These are phyloP conservation scores for Drosophila arizonae DNA, from an alignment of 1,140 invertebrate genomes.

Conservation along the genomic window DNA sequence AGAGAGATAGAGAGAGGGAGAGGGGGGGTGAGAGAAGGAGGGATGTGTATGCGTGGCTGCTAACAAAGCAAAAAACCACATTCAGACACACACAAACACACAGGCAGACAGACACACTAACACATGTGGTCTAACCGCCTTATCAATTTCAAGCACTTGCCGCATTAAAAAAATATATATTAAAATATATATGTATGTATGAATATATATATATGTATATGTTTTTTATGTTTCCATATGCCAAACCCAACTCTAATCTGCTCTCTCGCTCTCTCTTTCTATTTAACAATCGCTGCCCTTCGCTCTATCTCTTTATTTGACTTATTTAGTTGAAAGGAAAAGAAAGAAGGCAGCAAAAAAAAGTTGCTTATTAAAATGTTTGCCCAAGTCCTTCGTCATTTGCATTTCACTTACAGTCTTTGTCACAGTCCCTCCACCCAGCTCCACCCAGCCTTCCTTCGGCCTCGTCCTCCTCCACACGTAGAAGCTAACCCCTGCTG, in stretches of 20 bases:
- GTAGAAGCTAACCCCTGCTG: background rate
- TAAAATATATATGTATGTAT: conserved; percentile 35
- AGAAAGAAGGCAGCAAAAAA: conserved; percentile 15
- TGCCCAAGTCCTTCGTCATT: conserved; percentile 54
- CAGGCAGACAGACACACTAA: conserved; percentile 28
- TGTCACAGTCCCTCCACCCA: background rate
- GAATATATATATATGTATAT: conserved; percentile 4
- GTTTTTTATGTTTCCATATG: conserved; percentile 13
- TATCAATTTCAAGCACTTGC: conserved; percentile 77
- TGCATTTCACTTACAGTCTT: conserved; percentile 52
- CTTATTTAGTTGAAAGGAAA: conserved; percentile 66
- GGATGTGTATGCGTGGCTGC: conserved; percentile 14
- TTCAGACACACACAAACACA: conserved; percentile 8
- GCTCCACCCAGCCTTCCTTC: background rate
- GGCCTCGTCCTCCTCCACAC: background rate
- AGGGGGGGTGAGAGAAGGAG: conserved; percentile 20
- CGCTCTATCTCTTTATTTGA: conserved; percentile 50
- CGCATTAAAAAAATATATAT: conserved; percentile 57
- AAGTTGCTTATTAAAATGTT: conserved; percentile 73
- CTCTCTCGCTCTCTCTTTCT: conserved; percentile 9
- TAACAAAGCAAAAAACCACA: conserved; percentile 58
- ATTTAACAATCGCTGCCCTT: conserved; percentile 8
- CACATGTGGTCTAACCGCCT: conserved; percentile 52
- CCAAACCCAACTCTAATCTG: background rate
- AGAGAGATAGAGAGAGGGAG: conserved; percentile 19